Evolutionary conservation across 2,888 invertebrate genomes (phyloP), one percentile per base, ranked within the genome.

Genomic region (Dynastes hyllus): DNA sequence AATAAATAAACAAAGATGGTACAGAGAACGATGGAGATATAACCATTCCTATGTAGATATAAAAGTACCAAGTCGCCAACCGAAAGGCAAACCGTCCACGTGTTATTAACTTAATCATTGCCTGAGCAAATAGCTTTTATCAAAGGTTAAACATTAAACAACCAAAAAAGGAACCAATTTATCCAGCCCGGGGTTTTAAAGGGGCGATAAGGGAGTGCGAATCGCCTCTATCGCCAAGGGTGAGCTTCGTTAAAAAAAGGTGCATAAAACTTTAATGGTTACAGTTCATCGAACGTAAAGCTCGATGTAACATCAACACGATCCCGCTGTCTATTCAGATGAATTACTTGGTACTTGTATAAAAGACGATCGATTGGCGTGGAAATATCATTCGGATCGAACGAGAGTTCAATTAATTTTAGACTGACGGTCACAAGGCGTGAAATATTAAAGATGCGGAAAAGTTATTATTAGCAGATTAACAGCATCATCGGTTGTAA

Each of bases 71-170:
- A 73, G 73, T 75, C 61, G 73, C 50, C 73, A 75, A 75, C 61
- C 45, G 73, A 63, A 75, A 75, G 63, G 73, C 45, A 61, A 75
- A 75, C 73, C 73, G 29, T 75, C 61, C 73, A 75, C 61, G 73
- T 75, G 73, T 75, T 75, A 75, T 75, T 75, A 75, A 75, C 73
- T 75, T 75, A 75, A 75, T 75, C 73, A 61, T 75, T 45, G 73
- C 45, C 50, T 61, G 73, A 75, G 61, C 73, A 75, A 75, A 75
- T 45, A 75, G 61, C 58, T 40, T 75, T 75, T 75, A 75, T 75
- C 73, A 75, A 75, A 75, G 22, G 73, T 75, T 75, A 75, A 75
- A 75, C 61, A 75, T 61, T 61, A 75, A 75, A 75, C 61, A 75
- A 40, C 73, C 61, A 55, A 75, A 75, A 75, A 75, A 22, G 45